These are phyloP conservation scores for Marronus borbonicus DNA, from an alignment of 2,888 invertebrate genomes.

Conservation along the genomic window DNA sequence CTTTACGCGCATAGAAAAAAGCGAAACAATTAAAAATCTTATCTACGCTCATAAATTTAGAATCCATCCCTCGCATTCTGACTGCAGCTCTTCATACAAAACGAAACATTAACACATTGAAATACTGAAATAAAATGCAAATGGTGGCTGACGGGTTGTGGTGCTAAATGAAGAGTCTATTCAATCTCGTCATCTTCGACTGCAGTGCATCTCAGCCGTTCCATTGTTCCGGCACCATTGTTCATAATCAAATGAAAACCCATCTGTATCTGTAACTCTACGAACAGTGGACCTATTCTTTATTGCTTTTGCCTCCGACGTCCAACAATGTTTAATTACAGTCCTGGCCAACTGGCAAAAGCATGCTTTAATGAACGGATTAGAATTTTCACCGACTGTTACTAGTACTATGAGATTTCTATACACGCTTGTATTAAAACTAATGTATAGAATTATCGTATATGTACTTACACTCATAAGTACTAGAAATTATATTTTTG, in stretches of 20 bases:
- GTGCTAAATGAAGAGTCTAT: constrained; percentile 59
- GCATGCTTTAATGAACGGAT: constrained; percentile 54
- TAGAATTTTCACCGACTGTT: constrained; percentile 51
- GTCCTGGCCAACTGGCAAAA: constrained; percentile 46
- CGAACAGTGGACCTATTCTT: constrained; percentile 49
- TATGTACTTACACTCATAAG: neutral
- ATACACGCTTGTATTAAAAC: neutral
- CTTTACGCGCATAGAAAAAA: constrained; percentile 43
- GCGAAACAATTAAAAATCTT: constrained; percentile 52
- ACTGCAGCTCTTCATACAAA: constrained; percentile 35
- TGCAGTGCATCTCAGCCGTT: constrained; percentile 60
- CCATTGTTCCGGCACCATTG: constrained; percentile 63
- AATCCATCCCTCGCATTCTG: constrained; percentile 39
- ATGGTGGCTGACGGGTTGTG: constrained; percentile 52
- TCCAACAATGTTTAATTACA: constrained; percentile 47
- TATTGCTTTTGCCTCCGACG: constrained; percentile 40
- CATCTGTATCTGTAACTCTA: constrained; percentile 62
- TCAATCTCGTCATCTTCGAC: constrained; percentile 62
- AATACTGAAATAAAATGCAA: constrained; percentile 57
- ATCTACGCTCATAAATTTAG: constrained; percentile 49
- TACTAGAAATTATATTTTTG: neutral
- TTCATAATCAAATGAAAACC: constrained; percentile 66
- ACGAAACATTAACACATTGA: constrained; percentile 52
- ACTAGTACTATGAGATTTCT: constrained; percentile 35
- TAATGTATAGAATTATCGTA: neutral